These are phyloP conservation scores for Elachura formosa DNA, from an alignment of 2,113 vertebrate species.

Conservation along the genomic window DNA sequence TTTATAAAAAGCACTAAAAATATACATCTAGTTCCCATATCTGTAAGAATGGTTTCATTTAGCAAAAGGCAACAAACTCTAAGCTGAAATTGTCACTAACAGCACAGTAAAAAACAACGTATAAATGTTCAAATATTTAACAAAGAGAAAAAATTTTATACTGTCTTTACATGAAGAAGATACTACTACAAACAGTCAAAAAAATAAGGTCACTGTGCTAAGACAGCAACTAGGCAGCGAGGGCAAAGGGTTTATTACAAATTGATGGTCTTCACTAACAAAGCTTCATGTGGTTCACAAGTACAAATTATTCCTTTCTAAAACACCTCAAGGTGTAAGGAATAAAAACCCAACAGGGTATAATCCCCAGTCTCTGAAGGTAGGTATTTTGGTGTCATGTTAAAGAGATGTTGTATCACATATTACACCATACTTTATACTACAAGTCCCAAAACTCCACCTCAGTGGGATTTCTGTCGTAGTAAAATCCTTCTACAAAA, in stretches of 20 bases:
- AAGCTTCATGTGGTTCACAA: neutral
- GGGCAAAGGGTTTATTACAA: neutral
- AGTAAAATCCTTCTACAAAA: neutral
- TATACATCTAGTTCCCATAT: neutral
- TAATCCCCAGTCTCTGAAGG: neutral
- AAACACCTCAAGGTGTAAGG: neutral
- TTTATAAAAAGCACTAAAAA: neutral
- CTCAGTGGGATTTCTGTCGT: neutral
- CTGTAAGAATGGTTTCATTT: neutral
- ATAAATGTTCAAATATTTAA: neutral
- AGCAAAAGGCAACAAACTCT: neutral
- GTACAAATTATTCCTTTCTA: neutral
- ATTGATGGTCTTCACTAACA: neutral
- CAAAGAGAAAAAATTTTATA: neutral
- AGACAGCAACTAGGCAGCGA: neutral
- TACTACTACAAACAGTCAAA: neutral
- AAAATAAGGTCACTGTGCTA: neutral
- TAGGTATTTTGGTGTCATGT: neutral
- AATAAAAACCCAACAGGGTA: neutral
- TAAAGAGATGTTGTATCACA: neutral
- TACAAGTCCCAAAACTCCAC: neutral
- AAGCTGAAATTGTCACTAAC: neutral
- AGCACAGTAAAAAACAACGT: neutral
- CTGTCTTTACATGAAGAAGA: neutral
- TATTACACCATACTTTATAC: neutral